These are phyloP conservation scores for Mastigias papua DNA, from an alignment of 30 jellyfish, hydroid and myxozoan species.

Conservation along the genomic window DNA sequence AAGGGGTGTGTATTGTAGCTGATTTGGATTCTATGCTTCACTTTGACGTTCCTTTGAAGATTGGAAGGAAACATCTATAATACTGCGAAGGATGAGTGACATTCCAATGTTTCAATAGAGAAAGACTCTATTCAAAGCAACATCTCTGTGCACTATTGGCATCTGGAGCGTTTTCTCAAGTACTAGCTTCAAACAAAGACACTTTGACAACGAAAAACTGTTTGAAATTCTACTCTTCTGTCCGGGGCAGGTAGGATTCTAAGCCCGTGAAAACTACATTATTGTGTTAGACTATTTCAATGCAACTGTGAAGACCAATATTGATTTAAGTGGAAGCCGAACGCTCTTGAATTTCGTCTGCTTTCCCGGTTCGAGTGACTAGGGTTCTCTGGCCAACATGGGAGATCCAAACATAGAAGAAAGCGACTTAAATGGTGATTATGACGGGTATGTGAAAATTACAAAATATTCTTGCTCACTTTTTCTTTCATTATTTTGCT, in stretches of 20 bases:
- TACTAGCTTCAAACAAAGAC: neutral
- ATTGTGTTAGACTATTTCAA: neutral
- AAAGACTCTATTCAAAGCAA: neutral
- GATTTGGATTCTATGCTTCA: neutral
- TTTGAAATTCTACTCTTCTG: neutral
- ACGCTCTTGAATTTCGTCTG: neutral
- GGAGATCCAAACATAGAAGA: neutral
- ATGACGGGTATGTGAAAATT: neutral
- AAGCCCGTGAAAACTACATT: neutral
- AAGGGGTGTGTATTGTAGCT: neutral
- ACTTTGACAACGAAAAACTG: neutral
- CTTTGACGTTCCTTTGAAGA: neutral
- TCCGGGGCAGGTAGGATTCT: neutral
- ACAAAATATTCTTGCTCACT: too few relatives aligned
- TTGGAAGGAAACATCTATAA: neutral
- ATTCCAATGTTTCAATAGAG: slow-evolving; percentile 5
- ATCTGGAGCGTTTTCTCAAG: neutral
- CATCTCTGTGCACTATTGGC: neutral
- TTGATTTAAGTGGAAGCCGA: neutral
- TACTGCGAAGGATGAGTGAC: neutral
- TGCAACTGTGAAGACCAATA: neutral
- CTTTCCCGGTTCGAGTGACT: neutral
- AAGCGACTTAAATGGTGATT: neutral
- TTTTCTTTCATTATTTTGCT: too few relatives aligned
- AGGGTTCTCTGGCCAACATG: neutral